phyloP scores from a whole-genome alignment of 2,888 invertebrate species.

The Abrostola tripartita region DNA sequence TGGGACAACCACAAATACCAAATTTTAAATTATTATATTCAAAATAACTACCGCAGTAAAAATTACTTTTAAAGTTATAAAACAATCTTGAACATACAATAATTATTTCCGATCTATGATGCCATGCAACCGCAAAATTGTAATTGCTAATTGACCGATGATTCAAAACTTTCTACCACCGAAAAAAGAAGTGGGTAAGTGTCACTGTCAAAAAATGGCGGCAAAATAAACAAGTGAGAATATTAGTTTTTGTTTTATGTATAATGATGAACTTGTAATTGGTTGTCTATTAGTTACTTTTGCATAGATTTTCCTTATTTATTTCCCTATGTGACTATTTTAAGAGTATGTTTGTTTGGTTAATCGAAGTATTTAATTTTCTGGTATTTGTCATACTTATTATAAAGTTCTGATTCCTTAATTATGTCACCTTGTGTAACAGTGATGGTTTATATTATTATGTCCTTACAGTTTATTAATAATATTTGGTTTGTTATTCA shows the following conservation, averaged over 20 bases:
- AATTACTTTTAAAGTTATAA: not conserved
- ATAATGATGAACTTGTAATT: not conserved
- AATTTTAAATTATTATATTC: no score
- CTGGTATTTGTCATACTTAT: not conserved
- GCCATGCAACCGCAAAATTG: not conserved
- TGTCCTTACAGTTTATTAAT: no score
- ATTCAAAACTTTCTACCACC: conserved; percentile 1
- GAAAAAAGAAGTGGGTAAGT: not conserved
- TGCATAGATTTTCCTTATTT: not conserved
- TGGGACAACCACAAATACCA: no score
- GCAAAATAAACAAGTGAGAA: not conserved
- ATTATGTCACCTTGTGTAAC: no score
- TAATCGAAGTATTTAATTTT: not conserved
- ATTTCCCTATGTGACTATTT: not conserved
- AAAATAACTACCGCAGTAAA: no score
- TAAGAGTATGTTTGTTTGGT: not conserved
- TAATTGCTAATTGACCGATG: conserved; percentile 3
- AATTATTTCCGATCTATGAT: not conserved
- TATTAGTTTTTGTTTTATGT: not conserved
- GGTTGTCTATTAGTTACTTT: not conserved
- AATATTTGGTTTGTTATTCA: no score
- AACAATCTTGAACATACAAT: not conserved
- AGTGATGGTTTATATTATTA: no score
- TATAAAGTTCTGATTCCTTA: no score
- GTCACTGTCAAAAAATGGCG: conserved; percentile 1